A percentile compares a stretch with the other conserved stretches of the same genome.
phyloP scores from a whole-genome alignment of 2,113 vertebrate species.

The Aptenodytes forsteri region DNA sequence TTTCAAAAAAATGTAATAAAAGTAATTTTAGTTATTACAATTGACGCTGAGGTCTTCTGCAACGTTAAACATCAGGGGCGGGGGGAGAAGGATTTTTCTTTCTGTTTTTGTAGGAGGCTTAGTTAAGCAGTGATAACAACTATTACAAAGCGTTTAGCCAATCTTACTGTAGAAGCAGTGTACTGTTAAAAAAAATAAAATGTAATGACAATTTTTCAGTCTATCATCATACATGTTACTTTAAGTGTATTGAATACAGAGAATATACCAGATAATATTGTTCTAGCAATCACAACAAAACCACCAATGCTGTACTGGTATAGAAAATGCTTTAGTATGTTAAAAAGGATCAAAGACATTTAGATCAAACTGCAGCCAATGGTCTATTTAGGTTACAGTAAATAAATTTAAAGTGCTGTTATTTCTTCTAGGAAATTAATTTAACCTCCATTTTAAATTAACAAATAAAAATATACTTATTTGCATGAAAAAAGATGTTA shows the following conservation, averaged over 20 bases:
- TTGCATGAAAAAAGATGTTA: neutral
- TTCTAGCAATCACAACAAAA: neutral
- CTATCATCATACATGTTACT: neutral
- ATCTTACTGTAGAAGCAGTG: neutral
- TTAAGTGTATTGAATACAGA: neutral
- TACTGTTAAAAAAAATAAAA: neutral
- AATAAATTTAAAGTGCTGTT: neutral
- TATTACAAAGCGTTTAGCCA: neutral
- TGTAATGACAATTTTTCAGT: neutral
- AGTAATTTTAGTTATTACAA: neutral
- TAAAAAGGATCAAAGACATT: neutral
- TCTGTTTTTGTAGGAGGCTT: neutral
- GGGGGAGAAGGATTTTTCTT: neutral
- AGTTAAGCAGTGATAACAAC: neutral
- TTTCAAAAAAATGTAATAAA: neutral
- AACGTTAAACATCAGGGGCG: fast-evolving
- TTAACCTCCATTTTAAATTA: neutral
- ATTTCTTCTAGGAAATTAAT: neutral
- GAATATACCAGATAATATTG: neutral
- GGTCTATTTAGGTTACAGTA: neutral
- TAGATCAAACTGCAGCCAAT: neutral
- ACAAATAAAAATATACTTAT: neutral
- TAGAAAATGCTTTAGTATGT: neutral
- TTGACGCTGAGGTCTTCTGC: neutral
- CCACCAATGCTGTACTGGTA: neutral